These are phyloP conservation scores for Siniperca knerii DNA, from an alignment of 2,113 vertebrate species.

Conservation along the genomic window DNA sequence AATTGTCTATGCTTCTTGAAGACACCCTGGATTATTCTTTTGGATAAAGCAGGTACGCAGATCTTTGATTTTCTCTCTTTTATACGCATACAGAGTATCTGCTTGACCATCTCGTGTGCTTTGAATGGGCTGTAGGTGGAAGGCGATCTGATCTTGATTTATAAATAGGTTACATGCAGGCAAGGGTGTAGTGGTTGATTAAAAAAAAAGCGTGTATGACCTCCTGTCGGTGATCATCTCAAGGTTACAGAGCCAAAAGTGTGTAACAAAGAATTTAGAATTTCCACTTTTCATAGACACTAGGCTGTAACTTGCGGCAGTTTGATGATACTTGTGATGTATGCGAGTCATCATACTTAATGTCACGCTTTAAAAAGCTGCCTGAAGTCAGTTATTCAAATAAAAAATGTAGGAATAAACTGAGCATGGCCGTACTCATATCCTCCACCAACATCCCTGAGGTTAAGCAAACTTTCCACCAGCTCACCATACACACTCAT, in stretches of 20 bases:
- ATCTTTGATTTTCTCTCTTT: constrained; percentile 30
- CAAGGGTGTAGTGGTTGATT: constrained; percentile 39
- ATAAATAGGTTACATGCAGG: constrained; percentile 68
- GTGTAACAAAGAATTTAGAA: not conserved
- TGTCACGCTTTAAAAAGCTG: not conserved
- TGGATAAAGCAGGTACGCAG: constrained; percentile 78
- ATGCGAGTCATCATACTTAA: not conserved
- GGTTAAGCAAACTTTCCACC: constrained; percentile 66
- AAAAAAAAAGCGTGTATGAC: not conserved
- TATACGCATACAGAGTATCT: not conserved
- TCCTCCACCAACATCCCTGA: constrained; percentile 38
- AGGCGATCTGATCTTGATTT: constrained; percentile 70
- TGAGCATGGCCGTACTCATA: not conserved
- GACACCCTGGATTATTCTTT: constrained; percentile 78
- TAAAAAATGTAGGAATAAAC: not conserved
- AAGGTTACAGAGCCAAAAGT: not conserved
- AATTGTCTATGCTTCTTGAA: constrained; percentile 81
- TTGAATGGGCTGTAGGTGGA: constrained; percentile 36
- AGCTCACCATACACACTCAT: constrained; percentile 34
- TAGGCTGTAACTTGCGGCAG: constrained; percentile 1
- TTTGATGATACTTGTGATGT: constrained; percentile 12
- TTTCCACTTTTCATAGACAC: not conserved
- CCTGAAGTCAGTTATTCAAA: constrained; percentile 15
- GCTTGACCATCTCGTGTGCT: constrained; percentile 15
- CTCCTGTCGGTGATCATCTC: not conserved